Percentiles rank a stretch among this genome's conserved stretches.
Evolutionary conservation across 2,888 invertebrate species (phyloP).

Genomic region (Aleiodes leptofemur): DNA sequence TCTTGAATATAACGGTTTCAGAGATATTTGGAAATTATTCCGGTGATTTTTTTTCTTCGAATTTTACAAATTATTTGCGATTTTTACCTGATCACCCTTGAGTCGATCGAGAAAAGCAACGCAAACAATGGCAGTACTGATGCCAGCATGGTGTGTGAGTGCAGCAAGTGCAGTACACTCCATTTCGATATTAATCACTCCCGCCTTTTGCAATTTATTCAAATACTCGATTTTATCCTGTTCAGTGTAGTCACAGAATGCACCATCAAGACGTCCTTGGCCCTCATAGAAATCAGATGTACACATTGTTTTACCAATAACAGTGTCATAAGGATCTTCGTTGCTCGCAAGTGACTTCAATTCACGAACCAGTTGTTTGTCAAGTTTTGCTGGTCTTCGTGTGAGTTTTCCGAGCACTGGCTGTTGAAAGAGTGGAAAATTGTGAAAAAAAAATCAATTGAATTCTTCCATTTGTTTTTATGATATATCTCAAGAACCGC

Average conservation of each 20-base stretch:
- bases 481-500: no score
- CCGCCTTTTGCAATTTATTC: slow-evolving; percentile 83
- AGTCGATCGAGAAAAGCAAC: slow-evolving; percentile 94
- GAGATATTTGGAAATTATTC: no score
- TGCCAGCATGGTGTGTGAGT: slow-evolving; percentile 93
- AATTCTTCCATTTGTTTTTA: not conserved
- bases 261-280: slow-evolving; percentile 96
- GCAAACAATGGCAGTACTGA: slow-evolving; percentile 95
- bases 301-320: slow-evolving; percentile 95
- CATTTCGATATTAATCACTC: slow-evolving; percentile 98
- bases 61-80: not conserved
- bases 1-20: no score
- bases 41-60: not conserved
- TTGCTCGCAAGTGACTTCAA: slow-evolving; percentile 84
- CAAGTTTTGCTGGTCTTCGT: slow-evolving; percentile 89
- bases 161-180: slow-evolving; percentile 96
- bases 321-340: slow-evolving; percentile 88
- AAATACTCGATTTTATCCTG: slow-evolving; percentile 94
- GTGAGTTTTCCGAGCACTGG: slow-evolving; percentile 90
- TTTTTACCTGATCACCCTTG: slow-evolving; percentile 92
- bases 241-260: slow-evolving; percentile 95
- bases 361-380: slow-evolving; percentile 87
- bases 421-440: slow-evolving; percentile 75
- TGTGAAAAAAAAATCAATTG: not conserved
- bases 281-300: slow-evolving; percentile 99